Percentiles rank a stretch among this genome's conserved stretches.
Evolutionary conservation across 1,140 invertebrate genomes (phyloP).

Genomic region (Campoletis sonorensis): DNA sequence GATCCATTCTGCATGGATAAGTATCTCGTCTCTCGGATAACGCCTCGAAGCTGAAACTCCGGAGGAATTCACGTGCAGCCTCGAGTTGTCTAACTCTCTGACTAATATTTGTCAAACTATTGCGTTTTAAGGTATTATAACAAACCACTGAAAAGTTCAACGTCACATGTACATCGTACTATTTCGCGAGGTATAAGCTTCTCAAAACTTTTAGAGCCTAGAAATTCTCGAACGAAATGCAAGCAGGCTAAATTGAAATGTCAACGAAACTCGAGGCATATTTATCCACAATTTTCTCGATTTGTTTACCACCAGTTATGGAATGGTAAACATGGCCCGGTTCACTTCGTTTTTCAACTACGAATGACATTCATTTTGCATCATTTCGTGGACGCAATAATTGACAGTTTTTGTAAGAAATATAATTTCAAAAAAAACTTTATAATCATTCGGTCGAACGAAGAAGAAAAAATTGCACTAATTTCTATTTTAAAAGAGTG

Average conservation of each 20-base stretch:
- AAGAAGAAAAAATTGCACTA: too few relatives aligned
- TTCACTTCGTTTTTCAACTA: background rate
- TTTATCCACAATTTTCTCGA: background rate
- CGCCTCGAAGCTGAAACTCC: background rate
- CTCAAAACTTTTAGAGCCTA: background rate
- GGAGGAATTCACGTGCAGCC: background rate
- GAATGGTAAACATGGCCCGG: background rate
- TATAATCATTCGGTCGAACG: too few relatives aligned
- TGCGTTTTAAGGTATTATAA: background rate
- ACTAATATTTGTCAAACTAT: background rate
- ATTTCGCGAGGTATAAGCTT: background rate
- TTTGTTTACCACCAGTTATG: background rate
- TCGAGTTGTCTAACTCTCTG: background rate
- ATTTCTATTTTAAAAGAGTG: too few relatives aligned
- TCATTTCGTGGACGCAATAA: background rate
- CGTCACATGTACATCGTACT: background rate
- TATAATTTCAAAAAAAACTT: background rate
- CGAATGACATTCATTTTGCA: background rate
- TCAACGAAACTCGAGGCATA: background rate
- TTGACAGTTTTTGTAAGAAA: background rate
- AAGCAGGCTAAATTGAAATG: background rate
- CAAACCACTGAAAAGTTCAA: background rate
- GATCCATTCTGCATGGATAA: constrained; percentile 29
- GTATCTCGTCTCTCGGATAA: background rate
- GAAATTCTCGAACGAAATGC: background rate